Base-by-base conservation (phyloP, 2,113 vertebrate genomes). In the Centrocercus urophasianus region DNA sequence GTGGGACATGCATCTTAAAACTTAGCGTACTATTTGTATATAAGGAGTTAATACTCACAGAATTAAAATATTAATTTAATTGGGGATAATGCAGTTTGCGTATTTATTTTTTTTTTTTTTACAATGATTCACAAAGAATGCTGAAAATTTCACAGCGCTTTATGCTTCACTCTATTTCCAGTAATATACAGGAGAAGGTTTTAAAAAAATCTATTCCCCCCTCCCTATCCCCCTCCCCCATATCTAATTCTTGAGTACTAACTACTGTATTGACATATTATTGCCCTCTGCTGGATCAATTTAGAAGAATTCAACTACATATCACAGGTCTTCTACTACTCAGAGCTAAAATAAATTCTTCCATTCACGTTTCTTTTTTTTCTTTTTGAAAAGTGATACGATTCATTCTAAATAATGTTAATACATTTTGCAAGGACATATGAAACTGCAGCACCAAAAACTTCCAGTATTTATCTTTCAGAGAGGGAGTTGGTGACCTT, bases 241-340 rank as follows among this genome's bases (percentile, higher is more conserved):
- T 42, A 38, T 72, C 47, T 83, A 43, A 2, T 56, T 70, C 36
- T 89, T 38, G 73, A 80, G 45, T 91, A 40, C 67, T 60, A 80
- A 72, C 64, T 80, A 86, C 82, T 93, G 73, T 91, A 93, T 95
- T 95, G 91, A 95, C 88, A 95, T 96, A 86, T 95, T 86, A 90
- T 95, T 97, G 95, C 93, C 95, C 95, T 95, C 96, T 96, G 82
- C 95, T 96, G 93, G 94, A 95, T 95, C 69, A 1, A 86, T 93
- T 93, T 74, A 95, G 93, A 95, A 94, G 94, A 86, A 83, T 95
- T 93, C 65, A 81, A 30, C 40, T 93, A 86, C 25, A 14, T 72
- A 64, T 80, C 50, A 83, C 21, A 14, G 38, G 10, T 85, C 78
- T 95, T 86, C 76, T 69, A 45, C 71, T 38, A 6, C 38, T 88